Percentiles rank a stretch among this genome's conserved stretches.
phyloP scores from a whole-genome alignment of 2,888 invertebrate species.

The Brenthis daphne region DNA sequence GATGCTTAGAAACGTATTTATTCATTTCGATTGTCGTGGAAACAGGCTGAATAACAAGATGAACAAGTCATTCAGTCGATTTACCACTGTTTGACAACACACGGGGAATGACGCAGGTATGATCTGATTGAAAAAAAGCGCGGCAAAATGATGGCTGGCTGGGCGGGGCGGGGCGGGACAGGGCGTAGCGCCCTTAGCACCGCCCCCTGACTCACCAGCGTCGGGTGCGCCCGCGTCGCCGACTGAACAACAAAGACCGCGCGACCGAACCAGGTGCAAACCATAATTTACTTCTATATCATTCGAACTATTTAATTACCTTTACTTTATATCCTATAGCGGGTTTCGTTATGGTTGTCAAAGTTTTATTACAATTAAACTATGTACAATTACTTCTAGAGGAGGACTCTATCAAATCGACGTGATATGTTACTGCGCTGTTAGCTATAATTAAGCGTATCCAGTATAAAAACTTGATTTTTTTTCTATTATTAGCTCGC shows the following conservation, averaged over 20 bases:
- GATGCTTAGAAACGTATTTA: conserved; percentile 18
- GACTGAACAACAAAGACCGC: conserved; percentile 51
- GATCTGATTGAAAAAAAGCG: conserved; percentile 71
- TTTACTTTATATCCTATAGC: conserved; percentile 12
- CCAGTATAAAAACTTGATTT: conserved; percentile 30
- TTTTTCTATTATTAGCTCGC: conserved; percentile 37
- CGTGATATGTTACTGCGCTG: conserved; percentile 26
- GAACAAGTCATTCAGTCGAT: conserved; percentile 51
- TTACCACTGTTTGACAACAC: conserved; percentile 73
- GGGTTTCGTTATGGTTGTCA: conserved; percentile 10
- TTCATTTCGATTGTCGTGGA: conserved; percentile 37
- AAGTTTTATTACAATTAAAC: conserved; percentile 18
- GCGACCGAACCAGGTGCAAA: conserved; percentile 33
- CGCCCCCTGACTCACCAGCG: conserved; percentile 72
- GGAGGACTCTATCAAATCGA: conserved; percentile 18
- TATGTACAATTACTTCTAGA: conserved; percentile 14
- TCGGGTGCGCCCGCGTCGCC: conserved; percentile 48
- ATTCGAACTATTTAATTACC: conserved; percentile 19
- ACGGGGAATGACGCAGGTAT: conserved; percentile 68
- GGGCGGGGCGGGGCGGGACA: conserved; percentile 67
- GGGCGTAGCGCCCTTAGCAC: conserved; percentile 77
- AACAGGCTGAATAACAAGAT: conserved; percentile 43
- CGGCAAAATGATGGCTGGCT: conserved; percentile 74
- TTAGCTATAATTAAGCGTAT: conserved; percentile 33
- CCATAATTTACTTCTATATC: conserved; percentile 26